Evolutionary conservation across 2,888 invertebrate genomes (phyloP).

Genomic region (Pardosa pseudoannulata): DNA sequence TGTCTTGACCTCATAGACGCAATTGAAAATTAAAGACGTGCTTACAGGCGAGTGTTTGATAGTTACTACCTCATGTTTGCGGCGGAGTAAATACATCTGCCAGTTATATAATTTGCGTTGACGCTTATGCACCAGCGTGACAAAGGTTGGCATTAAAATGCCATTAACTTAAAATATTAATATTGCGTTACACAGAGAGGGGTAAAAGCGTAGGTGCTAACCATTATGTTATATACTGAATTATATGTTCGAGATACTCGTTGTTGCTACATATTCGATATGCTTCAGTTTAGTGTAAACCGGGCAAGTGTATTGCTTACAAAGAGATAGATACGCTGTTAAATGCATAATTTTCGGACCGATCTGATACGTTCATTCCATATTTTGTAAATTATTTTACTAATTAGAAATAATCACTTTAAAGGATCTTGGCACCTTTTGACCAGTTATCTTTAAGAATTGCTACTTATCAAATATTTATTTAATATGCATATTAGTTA

Average conservation of each 20-base stretch:
- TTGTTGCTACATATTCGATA: not conserved
- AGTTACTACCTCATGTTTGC: not conserved
- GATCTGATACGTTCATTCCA: too few relatives aligned
- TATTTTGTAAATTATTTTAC: too few relatives aligned
- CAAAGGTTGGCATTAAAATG: not conserved
- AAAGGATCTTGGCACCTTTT: too few relatives aligned
- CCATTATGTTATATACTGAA: not conserved
- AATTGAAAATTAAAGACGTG: too few relatives aligned
- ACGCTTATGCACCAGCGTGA: not conserved
- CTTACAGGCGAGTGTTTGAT: not conserved
- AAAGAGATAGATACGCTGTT: too few relatives aligned
- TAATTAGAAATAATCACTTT: too few relatives aligned
- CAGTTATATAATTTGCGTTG: not conserved
- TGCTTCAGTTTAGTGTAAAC: not conserved
- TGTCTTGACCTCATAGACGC: too few relatives aligned
- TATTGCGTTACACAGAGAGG: not conserved
- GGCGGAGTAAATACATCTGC: not conserved
- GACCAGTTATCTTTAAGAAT: too few relatives aligned
- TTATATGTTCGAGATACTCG: not conserved
- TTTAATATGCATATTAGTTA: too few relatives aligned
- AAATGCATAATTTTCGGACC: too few relatives aligned
- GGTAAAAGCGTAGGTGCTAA: not conserved
- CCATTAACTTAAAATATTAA: slow-evolving; percentile 2
- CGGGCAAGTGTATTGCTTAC: too few relatives aligned
- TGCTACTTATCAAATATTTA: too few relatives aligned